Percentiles rank a stretch among this genome's conserved stretches.
Evolutionary conservation across 2,113 vertebrate species (phyloP).

Genomic region (Gopherus evgoodei): DNA sequence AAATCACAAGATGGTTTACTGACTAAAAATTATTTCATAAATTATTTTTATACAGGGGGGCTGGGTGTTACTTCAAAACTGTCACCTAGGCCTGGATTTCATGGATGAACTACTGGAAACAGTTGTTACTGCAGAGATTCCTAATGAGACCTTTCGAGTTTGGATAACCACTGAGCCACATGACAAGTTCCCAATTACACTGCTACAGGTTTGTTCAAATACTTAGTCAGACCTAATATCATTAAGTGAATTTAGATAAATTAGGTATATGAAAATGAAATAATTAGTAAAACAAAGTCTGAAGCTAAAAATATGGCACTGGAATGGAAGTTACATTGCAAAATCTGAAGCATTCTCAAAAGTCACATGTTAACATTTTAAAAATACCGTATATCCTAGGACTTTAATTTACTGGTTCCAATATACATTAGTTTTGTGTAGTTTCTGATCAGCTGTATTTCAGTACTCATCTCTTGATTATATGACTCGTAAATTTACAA

Average conservation of each 20-base stretch:
- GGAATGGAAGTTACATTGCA: not conserved
- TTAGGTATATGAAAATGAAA: not conserved
- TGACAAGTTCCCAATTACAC: slow-evolving; percentile 78
- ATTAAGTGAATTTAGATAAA: not conserved
- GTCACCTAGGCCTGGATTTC: slow-evolving; percentile 83
- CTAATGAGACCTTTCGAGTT: slow-evolving; percentile 74
- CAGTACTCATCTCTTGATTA: not conserved
- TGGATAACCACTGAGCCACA: slow-evolving; percentile 85
- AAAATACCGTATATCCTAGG: not conserved
- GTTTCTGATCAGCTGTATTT: not conserved
- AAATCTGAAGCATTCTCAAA: not conserved
- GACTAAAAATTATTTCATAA: not conserved
- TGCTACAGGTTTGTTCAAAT: slow-evolving; percentile 80
- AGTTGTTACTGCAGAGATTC: slow-evolving; percentile 68
- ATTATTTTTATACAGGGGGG: slow-evolving; percentile 75
- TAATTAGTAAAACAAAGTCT: not conserved
- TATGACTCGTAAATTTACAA: not conserved
- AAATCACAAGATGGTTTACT: not conserved
- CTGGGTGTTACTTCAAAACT: slow-evolving; percentile 84
- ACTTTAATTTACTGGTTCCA: not conserved
- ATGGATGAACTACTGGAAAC: slow-evolving; percentile 83
- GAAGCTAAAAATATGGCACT: not conserved
- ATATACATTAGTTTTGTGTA: not conserved
- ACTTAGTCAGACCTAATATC: not conserved
- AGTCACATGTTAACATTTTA: not conserved